Evolutionary conservation across 2,888 invertebrate genomes (phyloP).

Genomic region (Ennomos fuscantarius): DNA sequence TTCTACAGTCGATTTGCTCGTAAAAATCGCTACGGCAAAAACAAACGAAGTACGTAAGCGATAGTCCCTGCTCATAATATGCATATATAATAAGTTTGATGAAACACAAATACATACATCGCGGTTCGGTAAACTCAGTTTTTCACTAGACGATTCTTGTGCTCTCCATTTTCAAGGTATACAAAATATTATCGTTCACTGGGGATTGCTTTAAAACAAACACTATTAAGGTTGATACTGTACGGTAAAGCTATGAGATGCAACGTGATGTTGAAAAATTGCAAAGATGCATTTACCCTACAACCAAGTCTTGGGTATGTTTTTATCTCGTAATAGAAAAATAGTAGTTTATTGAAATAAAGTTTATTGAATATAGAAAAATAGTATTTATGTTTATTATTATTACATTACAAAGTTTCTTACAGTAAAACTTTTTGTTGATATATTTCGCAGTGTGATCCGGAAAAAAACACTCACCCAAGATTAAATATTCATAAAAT

Average conservation of each 20-base stretch:
- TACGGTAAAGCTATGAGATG: neutral
- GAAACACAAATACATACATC: slow-evolving; percentile 33
- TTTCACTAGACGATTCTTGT: slow-evolving; percentile 28
- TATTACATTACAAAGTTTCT: no score
- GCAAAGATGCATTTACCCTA: no score
- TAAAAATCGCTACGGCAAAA: slow-evolving; percentile 21
- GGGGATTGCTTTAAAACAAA: slow-evolving; percentile 21
- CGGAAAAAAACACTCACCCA: no score
- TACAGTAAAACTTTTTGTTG: no score
- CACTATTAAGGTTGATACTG: slow-evolving; percentile 15
- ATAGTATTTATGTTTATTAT: no score
- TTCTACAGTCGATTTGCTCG: slow-evolving; percentile 18
- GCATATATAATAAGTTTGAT: slow-evolving; percentile 35
- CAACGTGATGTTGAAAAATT: neutral
- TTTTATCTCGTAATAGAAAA: no score
- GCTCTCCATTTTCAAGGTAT: slow-evolving; percentile 28
- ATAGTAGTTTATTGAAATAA: no score
- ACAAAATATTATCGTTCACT: slow-evolving; percentile 23
- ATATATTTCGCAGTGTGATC: no score
- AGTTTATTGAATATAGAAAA: no score
- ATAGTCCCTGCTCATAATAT: slow-evolving; percentile 19
- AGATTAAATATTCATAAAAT: no score
- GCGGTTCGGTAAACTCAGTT: slow-evolving; percentile 21
- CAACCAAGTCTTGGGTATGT: no score
- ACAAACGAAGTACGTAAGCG: slow-evolving; percentile 27